Conservation (phyloP, 1,140 invertebrate species). For the Plutomurus gul region DNA sequence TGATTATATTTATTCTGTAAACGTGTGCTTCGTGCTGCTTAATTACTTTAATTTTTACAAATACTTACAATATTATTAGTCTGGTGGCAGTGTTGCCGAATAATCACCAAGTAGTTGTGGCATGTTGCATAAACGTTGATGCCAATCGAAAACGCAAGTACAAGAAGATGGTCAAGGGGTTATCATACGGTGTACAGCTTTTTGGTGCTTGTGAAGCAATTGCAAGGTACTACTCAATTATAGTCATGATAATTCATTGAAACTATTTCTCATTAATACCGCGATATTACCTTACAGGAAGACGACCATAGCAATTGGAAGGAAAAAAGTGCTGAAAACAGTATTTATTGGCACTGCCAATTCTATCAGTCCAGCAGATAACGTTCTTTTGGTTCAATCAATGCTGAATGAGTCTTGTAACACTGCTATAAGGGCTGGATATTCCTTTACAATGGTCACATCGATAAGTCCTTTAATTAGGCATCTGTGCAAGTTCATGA, state of each 20-base stretch:
- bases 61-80: too few relatives aligned
- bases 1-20: too few relatives aligned
- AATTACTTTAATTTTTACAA: too few relatives aligned
- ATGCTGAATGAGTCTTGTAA: neutral
- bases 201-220: neutral
- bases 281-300: neutral
- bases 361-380: neutral
- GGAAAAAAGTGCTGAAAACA: neutral
- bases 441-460: neutral
- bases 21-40: too few relatives aligned
- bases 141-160: neutral
- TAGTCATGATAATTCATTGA: neutral
- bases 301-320: neutral
- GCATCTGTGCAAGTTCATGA: neutral
- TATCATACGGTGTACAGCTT: neutral
- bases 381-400: neutral
- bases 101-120: too few relatives aligned
- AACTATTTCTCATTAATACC: neutral
- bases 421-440: neutral
- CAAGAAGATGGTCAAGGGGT: neutral
- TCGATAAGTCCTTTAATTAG: neutral
- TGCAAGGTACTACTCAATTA: neutral
- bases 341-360: neutral
- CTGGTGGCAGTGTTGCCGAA: too few relatives aligned
- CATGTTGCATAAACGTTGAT: too few relatives aligned